Base-by-base conservation (phyloP, 2,888 invertebrate genomes). In the Ceratothoa steindachneri region DNA sequence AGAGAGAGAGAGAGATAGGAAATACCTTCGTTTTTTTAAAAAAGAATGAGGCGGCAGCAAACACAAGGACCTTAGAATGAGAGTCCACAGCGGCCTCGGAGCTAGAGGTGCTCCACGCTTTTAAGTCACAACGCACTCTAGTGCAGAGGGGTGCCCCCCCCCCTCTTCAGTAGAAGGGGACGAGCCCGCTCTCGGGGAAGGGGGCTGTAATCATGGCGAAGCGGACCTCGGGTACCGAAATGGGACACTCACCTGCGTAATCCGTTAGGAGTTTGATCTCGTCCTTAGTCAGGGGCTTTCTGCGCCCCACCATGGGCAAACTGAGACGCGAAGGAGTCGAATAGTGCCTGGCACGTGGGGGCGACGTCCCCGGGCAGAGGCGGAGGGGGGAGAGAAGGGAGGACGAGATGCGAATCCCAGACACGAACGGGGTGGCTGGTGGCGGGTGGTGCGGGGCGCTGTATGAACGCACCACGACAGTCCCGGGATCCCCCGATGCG, bases 171-270 rank as follows among this genome's bases (percentile, higher is more conserved):
- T 72, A 66, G 67, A 75, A n/a, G 73, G 41, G 60, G 78, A 77
- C 19, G 77, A 75, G 19, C 79, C 68, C 53, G 77, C 73, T 27
- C 80, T 74, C 69, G 53, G 28, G 68, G 77, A 82, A 65, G 73
- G 68, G 30, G 70, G 68, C 67, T 69, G 24, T 28, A n/a, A n/a
- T n/a, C n/a, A n/a, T n/a, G n/a, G n/a, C n/a, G n/a, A n/a, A n/a
- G n/a, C n/a, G n/a, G n/a, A n/a, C n/a, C n/a, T n/a, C n/a, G n/a
- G n/a, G n/a, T n/a, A n/a, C n/a, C n/a, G n/a, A n/a, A n/a, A n/a
- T n/a, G n/a, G n/a, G n/a, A n/a, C n/a, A n/a, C 41, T 41, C 41
- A 41, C 60, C 60, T 60, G 60, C 60, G 27, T 24, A 60, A n/a
- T 60, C 60, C 3, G 22, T n/a, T 22, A 60, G 60, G 27, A 60